phyloP scores from a whole-genome alignment of 2,888 invertebrate species.

The Orthosia gracilis region DNA sequence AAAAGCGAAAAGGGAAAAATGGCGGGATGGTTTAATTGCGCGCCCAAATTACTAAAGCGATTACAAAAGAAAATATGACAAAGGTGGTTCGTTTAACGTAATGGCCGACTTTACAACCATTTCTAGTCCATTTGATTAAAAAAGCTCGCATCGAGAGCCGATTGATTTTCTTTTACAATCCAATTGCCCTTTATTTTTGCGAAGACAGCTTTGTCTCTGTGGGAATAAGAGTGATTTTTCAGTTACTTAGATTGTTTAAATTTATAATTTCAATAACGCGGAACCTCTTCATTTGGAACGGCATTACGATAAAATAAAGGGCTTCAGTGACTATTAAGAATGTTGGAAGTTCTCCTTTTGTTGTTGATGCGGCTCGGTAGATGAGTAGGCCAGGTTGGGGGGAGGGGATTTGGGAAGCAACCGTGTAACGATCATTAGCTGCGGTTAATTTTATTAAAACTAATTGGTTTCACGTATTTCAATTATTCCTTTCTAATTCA shows the following conservation, averaged over 20 bases:
- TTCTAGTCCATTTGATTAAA: constrained; percentile 89
- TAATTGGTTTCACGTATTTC: background rate
- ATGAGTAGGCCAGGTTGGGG: constrained; percentile 21
- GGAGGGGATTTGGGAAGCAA: constrained; percentile 9
- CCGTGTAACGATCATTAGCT: constrained; percentile 44
- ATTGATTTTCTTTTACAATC: constrained; percentile 86
- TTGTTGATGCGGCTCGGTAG: constrained; percentile 62
- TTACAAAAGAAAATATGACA: constrained; percentile 89
- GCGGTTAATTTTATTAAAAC: constrained; percentile 10
- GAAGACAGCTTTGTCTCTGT: constrained; percentile 63
- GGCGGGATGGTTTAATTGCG: constrained; percentile 79
- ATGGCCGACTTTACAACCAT: constrained; percentile 84
- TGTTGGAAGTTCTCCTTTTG: constrained; percentile 73
- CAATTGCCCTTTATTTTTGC: constrained; percentile 70
- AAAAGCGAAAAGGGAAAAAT: constrained; percentile 59
- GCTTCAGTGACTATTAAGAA: constrained; percentile 81
- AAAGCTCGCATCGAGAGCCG: constrained; percentile 83
- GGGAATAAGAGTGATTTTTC: constrained; percentile 60
- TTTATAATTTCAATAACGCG: constrained; percentile 72
- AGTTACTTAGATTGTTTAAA: constrained; percentile 55
- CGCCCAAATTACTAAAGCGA: constrained; percentile 76
- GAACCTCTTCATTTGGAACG: constrained; percentile 84
- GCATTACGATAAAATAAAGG: constrained; percentile 85
- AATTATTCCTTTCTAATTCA: too few species aligned
- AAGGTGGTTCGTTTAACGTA: constrained; percentile 87